Evolutionary conservation across 2,797 vertebrate genomes (phyloP).

Genomic region (Sebastes baramenuke): DNA sequence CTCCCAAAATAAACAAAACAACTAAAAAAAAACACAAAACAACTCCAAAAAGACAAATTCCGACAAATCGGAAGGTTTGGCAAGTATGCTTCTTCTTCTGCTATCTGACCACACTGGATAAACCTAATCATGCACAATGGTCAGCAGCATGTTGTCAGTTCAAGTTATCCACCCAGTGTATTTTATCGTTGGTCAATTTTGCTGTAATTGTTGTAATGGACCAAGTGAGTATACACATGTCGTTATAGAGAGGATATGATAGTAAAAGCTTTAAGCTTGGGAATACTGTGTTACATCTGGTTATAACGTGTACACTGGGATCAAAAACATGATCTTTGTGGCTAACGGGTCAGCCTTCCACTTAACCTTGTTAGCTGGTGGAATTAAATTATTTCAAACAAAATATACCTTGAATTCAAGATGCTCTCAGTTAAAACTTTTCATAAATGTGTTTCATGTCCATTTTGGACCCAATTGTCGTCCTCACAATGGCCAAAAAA

Average conservation of each 20-base stretch:
- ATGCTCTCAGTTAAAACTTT: neutral
- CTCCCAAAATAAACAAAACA: too few species aligned
- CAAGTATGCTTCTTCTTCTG: too few species aligned
- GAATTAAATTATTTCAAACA: neutral
- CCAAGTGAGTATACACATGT: neutral
- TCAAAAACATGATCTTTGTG: constrained; percentile 1
- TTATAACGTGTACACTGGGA: neutral
- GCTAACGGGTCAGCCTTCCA: neutral
- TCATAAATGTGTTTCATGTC: neutral
- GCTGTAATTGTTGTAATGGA: neutral
- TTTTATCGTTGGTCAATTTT: neutral
- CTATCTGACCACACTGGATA: neutral
- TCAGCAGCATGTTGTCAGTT: neutral
- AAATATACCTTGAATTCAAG: neutral
- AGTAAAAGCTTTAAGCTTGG: neutral
- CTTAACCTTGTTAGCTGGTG: neutral
- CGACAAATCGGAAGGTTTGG: too few species aligned
- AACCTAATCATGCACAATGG: neutral
- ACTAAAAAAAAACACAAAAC: too few species aligned
- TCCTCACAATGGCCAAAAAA: neutral
- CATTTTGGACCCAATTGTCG: neutral
- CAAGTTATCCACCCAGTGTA: neutral
- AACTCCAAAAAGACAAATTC: too few species aligned
- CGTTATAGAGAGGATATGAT: neutral
- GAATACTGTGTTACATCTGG: neutral